Evolutionary conservation across 2,113 vertebrate species (phyloP).

Genomic region (Thermophis baileyi): DNA sequence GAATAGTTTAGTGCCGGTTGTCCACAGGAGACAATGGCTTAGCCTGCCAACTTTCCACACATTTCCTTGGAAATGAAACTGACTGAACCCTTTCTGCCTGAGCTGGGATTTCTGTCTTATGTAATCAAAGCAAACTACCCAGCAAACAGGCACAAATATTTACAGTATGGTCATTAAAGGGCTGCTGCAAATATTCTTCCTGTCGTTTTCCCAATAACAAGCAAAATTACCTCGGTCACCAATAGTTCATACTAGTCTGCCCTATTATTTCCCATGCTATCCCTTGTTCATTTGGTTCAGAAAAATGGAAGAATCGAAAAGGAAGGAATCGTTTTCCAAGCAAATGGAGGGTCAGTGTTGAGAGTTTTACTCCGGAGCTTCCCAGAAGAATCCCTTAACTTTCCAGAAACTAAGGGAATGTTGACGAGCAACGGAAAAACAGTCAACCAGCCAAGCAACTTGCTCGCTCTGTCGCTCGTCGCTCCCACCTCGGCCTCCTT

Average conservation of each 20-base stretch:
- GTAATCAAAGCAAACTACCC: not conserved
- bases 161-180: not conserved
- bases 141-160: not conserved
- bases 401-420: not conserved
- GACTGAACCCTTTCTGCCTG: not conserved
- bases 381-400: not conserved
- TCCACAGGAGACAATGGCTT: no score
- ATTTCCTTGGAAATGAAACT: not conserved
- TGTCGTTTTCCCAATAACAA: not conserved
- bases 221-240: not conserved
- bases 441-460: not conserved
- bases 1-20: not conserved
- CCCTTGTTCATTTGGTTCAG: not conserved
- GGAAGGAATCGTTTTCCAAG: not conserved
- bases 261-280: not conserved
- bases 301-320: no score
- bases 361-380: not conserved
- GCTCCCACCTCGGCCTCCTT: not conserved
- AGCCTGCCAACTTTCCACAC: not conserved
- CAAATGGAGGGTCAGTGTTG: not conserved
- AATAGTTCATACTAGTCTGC: not conserved
- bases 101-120: not conserved
- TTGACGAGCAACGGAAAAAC: no score
- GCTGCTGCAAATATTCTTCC: not conserved
- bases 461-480: not conserved